phyloP scores from a whole-genome alignment of 2,888 invertebrate genomes.

The Coecobrya sp. region DNA sequence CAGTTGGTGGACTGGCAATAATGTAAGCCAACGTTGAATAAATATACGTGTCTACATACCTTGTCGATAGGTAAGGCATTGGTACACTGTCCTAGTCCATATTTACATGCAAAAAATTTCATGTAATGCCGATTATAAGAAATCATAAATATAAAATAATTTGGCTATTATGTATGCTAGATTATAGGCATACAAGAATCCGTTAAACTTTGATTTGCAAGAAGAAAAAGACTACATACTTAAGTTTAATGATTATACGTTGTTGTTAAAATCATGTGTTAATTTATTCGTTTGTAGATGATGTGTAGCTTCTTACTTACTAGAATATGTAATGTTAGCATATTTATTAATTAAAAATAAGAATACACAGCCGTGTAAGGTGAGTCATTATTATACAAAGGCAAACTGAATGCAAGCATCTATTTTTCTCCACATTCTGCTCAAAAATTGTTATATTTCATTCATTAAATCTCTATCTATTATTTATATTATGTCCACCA shows the following conservation, averaged over 20 bases:
- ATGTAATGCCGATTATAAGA: slow-evolving; percentile 28
- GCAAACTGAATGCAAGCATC: background rate
- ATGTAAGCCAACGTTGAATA: background rate
- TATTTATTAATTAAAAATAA: background rate
- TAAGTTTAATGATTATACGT: background rate
- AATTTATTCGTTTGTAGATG: background rate
- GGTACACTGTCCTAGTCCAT: slow-evolving; percentile 74
- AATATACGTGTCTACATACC: background rate
- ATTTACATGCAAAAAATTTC: slow-evolving; percentile 75
- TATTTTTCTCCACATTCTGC: background rate
- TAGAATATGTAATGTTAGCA: background rate
- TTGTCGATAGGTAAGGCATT: slow-evolving; percentile 34
- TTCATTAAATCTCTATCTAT: background rate
- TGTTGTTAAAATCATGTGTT: too few relatives aligned
- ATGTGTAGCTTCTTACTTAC: background rate
- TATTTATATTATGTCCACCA: background rate
- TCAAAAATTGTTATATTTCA: background rate
- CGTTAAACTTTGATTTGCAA: background rate
- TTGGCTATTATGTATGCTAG: background rate
- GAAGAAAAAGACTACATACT: background rate
- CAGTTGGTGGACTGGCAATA: slow-evolving; percentile 54
- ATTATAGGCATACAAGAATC: background rate
- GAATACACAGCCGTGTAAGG: background rate
- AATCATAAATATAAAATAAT: background rate
- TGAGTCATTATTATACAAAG: background rate